Base-by-base conservation (phyloP, 2,888 invertebrate species). In the Xestoiulus laeticollis region DNA sequence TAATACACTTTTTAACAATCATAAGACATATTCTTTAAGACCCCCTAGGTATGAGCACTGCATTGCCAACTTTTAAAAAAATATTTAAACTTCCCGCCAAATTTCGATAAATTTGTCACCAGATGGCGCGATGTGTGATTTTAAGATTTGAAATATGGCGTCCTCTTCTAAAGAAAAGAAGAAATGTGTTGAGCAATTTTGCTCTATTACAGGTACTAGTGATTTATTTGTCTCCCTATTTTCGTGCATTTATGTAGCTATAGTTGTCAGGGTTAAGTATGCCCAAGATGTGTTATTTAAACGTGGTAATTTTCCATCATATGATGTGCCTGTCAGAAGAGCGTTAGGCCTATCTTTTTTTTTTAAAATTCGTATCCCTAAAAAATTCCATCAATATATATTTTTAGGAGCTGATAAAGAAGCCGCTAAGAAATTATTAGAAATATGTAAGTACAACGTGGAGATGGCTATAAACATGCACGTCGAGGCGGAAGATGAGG, bases 381-480 rank as follows among this genome's bases (percentile, higher is more conserved):
- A 38, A 38, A 38, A 38, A 26, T n/a, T 68, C 68, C 8, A 10
- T 68, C 8, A 3, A 2, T 8, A 16, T 16, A 26, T 16, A 38
- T 32, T 30, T 85, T 44, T 85, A 90, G 92, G 92, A 48, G 91
- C 91, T 5, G 89, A 89, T 82, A 90, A 90, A 88, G 90, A 91
- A 86, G 90, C 91, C 33, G 92, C 91, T 4, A 89, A 90, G 88
- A 90, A 90, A 87, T 90, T 93, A 88, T 90, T 93, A 78, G 93
- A 93, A 88, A 92, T 92, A 22, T 93, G 93, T 90, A 91, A 91
- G 89, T 92, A 92, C 68, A 92, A 93, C 90, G 89, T 93, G 87
- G 92, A 93, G 89, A 91, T 93, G 90, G 93, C 93, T 6, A 91
- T 93, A 85, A 92, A 92, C 68, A 93, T 93, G 93, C 93, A 92